Base-by-base conservation (phyloP, 2,113 vertebrate genomes). In the Mesocricetus auratus region DNA sequence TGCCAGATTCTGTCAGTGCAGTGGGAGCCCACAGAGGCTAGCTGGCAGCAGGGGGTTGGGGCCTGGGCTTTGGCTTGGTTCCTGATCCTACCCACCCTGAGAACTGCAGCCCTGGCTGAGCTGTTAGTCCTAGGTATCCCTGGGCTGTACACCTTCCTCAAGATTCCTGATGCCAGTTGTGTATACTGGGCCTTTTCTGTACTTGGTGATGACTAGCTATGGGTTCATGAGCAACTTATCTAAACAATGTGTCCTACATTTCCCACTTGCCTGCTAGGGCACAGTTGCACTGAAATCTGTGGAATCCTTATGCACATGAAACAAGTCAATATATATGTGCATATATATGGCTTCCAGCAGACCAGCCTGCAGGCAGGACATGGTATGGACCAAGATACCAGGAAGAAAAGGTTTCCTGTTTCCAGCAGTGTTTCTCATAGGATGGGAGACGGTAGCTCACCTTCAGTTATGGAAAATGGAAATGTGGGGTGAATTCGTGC, bases 401-500 rank as follows among this genome's bases (percentile, higher is more conserved):
- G 3, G 3, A 47, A 47, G 68, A 8, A 7, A 1, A 36, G 16
- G 22, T 62, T 12, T 8, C 56, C 39, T 24, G 0, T 24, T 62
- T 39, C 53, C 31, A 4, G 13, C n/a, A 39, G 1, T 13, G 5
- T 8, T 29, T 79, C 71, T 68, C 39, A 2, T 7, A 17, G 31
- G 31, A 11, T 33, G 53, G 16, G 87, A 77, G 36, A 17, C 31
- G 53, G 11, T 26, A n/a, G 0, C 6, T 62, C 36, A 24, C 56
- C 53, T 50, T 42, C 79, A 29, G 5, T 1, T 56, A 53, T 11
- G 5, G 22, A 66, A 53, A 71, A 74, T n/a, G n/a, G 50, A 53
- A 45, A 0, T 0, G 68, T 50, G 0, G 13, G 21, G 7, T 21
- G 0, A 1, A 1, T 24, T 9, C 8, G 36, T 5, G 29, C 86